Conservation (phyloP, 2,797 vertebrate genomes). For the Morus bassanus region DNA sequence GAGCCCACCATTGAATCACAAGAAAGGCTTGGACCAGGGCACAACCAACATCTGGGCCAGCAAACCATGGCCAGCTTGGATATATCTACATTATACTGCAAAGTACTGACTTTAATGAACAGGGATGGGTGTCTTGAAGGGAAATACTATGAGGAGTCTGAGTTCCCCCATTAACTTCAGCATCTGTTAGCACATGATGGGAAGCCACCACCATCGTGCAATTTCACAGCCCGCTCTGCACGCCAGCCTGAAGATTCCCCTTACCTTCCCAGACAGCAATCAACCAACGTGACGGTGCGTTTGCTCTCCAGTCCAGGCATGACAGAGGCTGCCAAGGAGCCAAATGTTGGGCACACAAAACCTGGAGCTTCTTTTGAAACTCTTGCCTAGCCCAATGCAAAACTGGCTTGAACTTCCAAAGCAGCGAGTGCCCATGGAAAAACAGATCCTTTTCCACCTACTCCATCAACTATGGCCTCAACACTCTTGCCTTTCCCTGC, state of each 20-base stretch:
- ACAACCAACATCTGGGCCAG: background rate
- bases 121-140: background rate
- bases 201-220: fast-evolving
- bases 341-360: background rate
- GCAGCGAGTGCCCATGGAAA: fast-evolving
- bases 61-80: background rate
- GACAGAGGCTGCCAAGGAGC: background rate
- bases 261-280: background rate
- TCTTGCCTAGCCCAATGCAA: background rate
- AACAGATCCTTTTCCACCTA: background rate
- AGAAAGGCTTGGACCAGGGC: background rate
- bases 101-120: background rate
- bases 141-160: background rate
- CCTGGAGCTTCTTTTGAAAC: background rate
- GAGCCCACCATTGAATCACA: background rate
- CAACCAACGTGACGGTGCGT: background rate
- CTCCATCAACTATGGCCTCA: background rate
- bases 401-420: background rate
- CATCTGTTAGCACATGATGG: background rate
- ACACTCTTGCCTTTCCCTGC: background rate
- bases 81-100: background rate
- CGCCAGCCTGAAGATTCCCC: background rate
- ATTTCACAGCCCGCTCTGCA: background rate
- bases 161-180: background rate
- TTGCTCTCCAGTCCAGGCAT: background rate